Evolutionary conservation across 1,140 invertebrate species (phyloP).

Genomic region (Amyelois transitella): DNA sequence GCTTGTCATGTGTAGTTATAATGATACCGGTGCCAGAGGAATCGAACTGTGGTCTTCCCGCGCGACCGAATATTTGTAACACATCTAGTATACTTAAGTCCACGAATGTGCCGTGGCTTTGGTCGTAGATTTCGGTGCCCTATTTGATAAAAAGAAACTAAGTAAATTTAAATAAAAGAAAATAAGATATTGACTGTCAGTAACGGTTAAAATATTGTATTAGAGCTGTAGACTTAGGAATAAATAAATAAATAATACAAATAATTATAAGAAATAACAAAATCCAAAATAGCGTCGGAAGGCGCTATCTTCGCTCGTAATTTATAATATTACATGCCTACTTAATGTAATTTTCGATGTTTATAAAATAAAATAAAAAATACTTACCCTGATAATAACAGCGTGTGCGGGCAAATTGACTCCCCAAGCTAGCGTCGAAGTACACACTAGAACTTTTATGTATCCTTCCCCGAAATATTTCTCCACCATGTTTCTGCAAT

Average conservation of each 20-base stretch:
- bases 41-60: constrained; percentile 96
- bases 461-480: constrained; percentile 91
- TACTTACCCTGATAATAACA: constrained; percentile 92
- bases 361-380: not conserved
- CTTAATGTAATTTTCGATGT: no score
- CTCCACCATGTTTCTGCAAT: constrained; percentile 85
- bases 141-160: constrained; percentile 46
- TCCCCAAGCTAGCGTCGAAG: constrained; percentile 99
- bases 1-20: constrained; percentile 94
- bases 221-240: no score
- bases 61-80: constrained; percentile 98
- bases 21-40: constrained; percentile 95
- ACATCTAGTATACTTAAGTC: constrained; percentile 98
- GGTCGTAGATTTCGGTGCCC: constrained; percentile 99
- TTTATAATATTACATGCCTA: no score
- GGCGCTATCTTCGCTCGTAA: no score
- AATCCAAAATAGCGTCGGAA: no score
- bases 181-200: no score
- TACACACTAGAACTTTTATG: constrained; percentile 96
- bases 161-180: no score
- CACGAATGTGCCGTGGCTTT: constrained; percentile 94
- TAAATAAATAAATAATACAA: no score
- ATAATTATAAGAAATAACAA: no score
- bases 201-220: no score
- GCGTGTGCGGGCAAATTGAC: constrained; percentile 99